Conservation (phyloP, 2,113 vertebrate species). For the Pyxicephalus adspersus region DNA sequence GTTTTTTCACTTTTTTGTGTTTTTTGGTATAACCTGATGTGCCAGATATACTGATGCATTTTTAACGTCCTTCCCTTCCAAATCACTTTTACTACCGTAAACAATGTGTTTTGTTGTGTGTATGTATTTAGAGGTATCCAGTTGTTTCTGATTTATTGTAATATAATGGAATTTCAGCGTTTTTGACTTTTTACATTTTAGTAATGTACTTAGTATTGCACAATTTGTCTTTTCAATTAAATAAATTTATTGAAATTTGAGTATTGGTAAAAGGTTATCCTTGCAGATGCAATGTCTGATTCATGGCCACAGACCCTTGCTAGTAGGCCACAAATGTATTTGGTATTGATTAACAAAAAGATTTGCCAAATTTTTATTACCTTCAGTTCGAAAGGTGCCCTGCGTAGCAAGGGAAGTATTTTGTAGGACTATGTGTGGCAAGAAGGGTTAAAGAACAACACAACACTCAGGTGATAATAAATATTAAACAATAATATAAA, state of each 20-base stretch:
- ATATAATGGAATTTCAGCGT: background rate
- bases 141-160: background rate
- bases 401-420: no score
- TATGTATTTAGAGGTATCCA: background rate
- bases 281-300: no score
- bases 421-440: no score
- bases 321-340: no score
- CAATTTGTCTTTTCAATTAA: conserved; percentile 17
- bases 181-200: background rate
- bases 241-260: conserved; percentile 9
- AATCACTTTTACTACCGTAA: background rate
- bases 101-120: background rate
- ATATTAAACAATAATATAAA: no score
- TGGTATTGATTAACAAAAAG: no score
- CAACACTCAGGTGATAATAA: no score
- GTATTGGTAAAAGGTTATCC: no score
- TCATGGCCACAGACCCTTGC: no score
- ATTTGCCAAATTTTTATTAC: no score
- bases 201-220: conserved; percentile 31
- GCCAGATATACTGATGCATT: background rate
- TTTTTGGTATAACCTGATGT: conserved; percentile 1
- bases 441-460: no score
- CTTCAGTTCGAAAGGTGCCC: no score
- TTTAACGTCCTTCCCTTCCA: background rate
- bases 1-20: background rate